Evolutionary conservation across 2,113 vertebrate species (phyloP).

Genomic region (Protobothrops mucrosquamatus): DNA sequence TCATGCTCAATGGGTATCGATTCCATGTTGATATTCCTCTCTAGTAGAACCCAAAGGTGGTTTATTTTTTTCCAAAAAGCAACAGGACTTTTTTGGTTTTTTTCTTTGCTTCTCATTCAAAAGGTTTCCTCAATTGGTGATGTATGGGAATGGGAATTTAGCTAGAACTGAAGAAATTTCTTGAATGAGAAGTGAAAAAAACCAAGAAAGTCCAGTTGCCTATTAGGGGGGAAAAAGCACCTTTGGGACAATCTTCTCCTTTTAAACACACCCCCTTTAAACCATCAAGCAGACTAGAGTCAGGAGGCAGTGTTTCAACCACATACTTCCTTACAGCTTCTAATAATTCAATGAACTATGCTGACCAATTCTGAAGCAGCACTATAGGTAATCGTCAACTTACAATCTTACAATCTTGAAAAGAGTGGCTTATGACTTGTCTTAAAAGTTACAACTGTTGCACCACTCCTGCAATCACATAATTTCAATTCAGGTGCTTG

Average conservation of each 20-base stretch:
- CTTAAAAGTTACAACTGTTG: not conserved
- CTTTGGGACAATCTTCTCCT: too few relatives aligned
- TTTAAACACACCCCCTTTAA: not conserved
- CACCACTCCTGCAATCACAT: not conserved
- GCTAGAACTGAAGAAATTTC: not conserved
- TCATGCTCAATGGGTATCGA: not conserved
- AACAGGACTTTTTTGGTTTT: not conserved
- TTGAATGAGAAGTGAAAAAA: not conserved
- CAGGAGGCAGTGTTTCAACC: not conserved
- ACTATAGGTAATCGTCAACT: not conserved
- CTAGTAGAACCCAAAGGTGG: not conserved
- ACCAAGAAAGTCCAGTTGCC: not conserved
- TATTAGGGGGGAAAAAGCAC: not conserved
- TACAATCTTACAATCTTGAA: not conserved
- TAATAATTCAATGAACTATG: not conserved
- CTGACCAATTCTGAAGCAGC: not conserved
- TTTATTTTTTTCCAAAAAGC: not conserved
- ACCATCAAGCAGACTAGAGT: not conserved
- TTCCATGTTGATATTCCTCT: not conserved
- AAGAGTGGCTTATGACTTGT: not conserved
- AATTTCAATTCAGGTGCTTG: not conserved
- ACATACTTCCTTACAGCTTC: not conserved
- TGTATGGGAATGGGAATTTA: not conserved
- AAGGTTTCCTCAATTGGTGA: not conserved
- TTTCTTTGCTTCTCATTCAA: not conserved